Conservation (phyloP, 64 coral and sea anemone species). For the Porites australiensis region DNA sequence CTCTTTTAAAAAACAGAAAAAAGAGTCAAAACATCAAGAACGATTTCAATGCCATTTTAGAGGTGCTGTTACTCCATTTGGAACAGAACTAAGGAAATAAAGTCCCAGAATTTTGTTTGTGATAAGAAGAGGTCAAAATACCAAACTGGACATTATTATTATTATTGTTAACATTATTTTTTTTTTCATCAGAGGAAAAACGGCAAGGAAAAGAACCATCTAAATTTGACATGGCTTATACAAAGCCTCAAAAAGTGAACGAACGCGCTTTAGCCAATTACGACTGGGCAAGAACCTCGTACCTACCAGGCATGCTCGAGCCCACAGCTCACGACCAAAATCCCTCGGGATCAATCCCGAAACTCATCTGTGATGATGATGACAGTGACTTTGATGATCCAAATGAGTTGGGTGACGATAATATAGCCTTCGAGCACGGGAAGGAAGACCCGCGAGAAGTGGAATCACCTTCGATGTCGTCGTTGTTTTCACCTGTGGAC, state of each 20-base stretch:
- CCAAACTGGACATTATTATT: no score
- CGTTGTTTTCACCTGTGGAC: background rate
- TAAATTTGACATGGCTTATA: constrained; percentile 69
- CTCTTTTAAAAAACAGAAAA: no score
- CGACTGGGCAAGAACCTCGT: constrained; percentile 75
- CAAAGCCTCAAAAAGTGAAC: constrained; percentile 54
- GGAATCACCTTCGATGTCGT: background rate
- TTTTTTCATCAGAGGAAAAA: background rate
- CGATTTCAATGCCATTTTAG: no score
- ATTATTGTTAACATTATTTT: no score
- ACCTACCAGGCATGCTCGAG: constrained; percentile 59
- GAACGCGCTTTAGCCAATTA: constrained; percentile 58
- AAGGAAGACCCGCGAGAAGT: background rate
- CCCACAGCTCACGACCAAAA: background rate
- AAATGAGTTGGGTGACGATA: constrained; percentile 17
- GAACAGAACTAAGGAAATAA: no score
- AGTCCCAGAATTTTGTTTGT: no score
- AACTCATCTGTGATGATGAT: constrained; percentile 64
- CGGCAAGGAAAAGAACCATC: background rate
- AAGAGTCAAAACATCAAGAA: no score
- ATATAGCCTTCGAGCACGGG: constrained; percentile 28
- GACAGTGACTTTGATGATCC: background rate
- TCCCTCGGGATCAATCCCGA: background rate
- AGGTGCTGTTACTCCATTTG: no score
- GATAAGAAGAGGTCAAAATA: no score